Percentiles rank a stretch among this genome's conserved stretches.
Conservation (phyloP, 1,140 invertebrate genomes). For the Leptoteleia sp. region DNA sequence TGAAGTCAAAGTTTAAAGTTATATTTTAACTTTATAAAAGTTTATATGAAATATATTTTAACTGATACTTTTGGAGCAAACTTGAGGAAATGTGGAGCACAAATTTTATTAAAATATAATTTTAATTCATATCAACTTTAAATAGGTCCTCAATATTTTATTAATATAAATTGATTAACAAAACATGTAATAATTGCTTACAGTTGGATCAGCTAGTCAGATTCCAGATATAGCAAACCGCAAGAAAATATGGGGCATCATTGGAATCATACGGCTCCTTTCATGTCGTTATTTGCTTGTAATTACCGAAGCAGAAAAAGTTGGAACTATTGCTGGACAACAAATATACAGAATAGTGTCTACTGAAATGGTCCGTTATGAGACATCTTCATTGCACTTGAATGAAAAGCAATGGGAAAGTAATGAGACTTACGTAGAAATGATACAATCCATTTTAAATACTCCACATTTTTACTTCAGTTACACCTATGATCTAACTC, state of each 20-base stretch:
- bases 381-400: slow-evolving; percentile 90
- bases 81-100: no score
- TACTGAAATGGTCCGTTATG: slow-evolving; percentile 93
- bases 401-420: slow-evolving; percentile 89
- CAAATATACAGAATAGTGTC: slow-evolving; percentile 92
- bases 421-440: slow-evolving; percentile 89
- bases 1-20: no score
- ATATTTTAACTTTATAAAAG: no score
- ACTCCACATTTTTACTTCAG: slow-evolving; percentile 95
- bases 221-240: slow-evolving; percentile 51
- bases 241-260: slow-evolving; percentile 61
- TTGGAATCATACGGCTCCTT: slow-evolving; percentile 77
- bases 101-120: no score
- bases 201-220: slow-evolving; percentile 61
- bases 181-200: slow-evolving; percentile 11
- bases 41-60: no score
- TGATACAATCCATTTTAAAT: slow-evolving; percentile 90
- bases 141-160: no score
- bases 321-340: slow-evolving; percentile 93
- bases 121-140: no score
- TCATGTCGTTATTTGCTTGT: slow-evolving; percentile 95
- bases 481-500: slow-evolving; percentile 95
- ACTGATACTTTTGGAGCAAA: no score
- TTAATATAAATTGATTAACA: not conserved
- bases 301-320: slow-evolving; percentile 90